A percentile compares a stretch with the other conserved stretches of the same genome.
Conservation (phyloP, 2,797 vertebrate species). For the Valencia hispanica region DNA sequence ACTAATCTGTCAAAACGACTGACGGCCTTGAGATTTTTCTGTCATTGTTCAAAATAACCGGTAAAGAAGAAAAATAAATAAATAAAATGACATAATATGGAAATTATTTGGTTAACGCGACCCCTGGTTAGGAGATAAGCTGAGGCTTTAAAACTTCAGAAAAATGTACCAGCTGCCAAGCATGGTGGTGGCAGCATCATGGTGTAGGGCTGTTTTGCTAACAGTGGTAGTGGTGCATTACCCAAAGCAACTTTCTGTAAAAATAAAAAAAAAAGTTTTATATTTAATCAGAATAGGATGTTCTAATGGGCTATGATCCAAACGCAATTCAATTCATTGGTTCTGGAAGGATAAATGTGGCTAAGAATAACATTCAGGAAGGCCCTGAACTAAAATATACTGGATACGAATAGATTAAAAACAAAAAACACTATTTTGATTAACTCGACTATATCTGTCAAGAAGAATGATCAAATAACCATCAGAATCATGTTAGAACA, state of each 20-base stretch:
- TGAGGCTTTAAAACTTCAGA: background rate
- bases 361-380: background rate
- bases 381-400: background rate
- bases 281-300: background rate
- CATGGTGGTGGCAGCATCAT: background rate
- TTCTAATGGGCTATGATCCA: background rate
- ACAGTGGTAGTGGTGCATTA: background rate
- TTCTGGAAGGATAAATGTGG: background rate
- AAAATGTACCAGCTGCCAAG: background rate
- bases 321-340: no score
- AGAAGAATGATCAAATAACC: background rate
- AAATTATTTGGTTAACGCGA: no score
- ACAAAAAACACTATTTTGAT: background rate
- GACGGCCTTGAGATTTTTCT: no score
- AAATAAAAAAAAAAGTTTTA: background rate
- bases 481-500: background rate
- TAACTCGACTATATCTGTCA: background rate
- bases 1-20: no score
- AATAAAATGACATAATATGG: no score
- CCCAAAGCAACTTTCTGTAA: background rate
- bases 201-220: background rate
- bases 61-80: no score
- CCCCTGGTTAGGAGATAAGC: no score
- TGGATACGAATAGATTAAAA: background rate
- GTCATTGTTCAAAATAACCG: no score